phyloP scores from a whole-genome alignment of 2,888 invertebrate genomes.

The Cephus nigrinus region DNA sequence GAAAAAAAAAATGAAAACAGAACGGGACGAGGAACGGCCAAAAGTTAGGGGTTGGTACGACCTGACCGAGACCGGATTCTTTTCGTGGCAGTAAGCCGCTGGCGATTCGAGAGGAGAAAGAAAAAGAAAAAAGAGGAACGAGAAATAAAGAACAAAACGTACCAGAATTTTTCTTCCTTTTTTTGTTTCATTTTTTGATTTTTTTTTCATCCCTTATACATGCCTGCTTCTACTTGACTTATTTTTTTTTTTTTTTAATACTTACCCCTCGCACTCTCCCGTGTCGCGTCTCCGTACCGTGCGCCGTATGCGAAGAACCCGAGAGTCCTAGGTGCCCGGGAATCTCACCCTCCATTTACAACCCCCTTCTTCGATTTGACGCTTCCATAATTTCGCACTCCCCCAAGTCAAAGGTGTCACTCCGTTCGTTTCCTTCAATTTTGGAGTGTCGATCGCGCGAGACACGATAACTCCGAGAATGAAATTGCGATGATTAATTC shows the following conservation, averaged over 20 bases:
- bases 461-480: not conserved
- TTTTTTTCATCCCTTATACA: conserved; percentile 10
- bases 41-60: not conserved
- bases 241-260: no score
- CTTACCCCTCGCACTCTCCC: not conserved
- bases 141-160: conserved; percentile 14
- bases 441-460: not conserved
- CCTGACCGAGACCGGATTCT: not conserved
- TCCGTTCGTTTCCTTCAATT: not conserved
- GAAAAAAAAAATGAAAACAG: conserved; percentile 17
- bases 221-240: not conserved
- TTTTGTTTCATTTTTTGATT: not conserved
- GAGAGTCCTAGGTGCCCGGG: not conserved
- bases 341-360: conserved; percentile 2
- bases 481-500: not conserved
- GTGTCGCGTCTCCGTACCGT: not conserved
- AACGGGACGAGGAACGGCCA: not conserved
- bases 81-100: conserved; percentile 3
- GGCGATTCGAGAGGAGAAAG: not conserved
- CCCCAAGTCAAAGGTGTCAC: conserved; percentile 2
- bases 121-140: not conserved
- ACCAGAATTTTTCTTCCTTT: conserved; percentile 3
- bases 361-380: not conserved
- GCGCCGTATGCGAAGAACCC: not conserved
- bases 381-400: not conserved